Percentiles rank a stretch among this genome's conserved stretches.
Evolutionary conservation across 2,888 invertebrate genomes (phyloP).

Genomic region (Eupithecia tripunctaria): DNA sequence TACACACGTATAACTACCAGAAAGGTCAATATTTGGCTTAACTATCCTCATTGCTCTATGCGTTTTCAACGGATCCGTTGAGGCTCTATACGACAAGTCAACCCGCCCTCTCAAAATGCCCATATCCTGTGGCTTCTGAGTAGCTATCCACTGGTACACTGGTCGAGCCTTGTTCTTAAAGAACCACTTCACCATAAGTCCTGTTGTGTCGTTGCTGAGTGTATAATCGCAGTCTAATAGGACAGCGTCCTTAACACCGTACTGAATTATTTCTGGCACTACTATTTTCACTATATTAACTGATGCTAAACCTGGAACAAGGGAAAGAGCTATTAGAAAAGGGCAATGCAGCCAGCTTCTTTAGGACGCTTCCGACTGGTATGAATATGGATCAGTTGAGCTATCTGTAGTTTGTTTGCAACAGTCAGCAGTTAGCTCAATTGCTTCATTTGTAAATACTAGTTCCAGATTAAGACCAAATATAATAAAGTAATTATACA

Average conservation of each 20-base stretch:
- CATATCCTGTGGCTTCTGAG: slow-evolving; percentile 87
- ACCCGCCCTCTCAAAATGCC: slow-evolving; percentile 83
- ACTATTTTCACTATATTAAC: slow-evolving; percentile 86
- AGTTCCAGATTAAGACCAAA: too few relatives aligned
- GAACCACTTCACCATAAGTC: slow-evolving; percentile 91
- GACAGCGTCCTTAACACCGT: slow-evolving; percentile 85
- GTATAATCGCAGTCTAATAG: slow-evolving; percentile 90
- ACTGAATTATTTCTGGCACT: slow-evolving; percentile 86
- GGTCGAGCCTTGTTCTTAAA: slow-evolving; percentile 87
- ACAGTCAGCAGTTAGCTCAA: too few relatives aligned
- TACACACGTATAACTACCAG: slow-evolving; percentile 89
- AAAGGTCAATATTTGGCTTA: slow-evolving; percentile 88
- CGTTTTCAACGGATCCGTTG: slow-evolving; percentile 87
- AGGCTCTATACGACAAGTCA: slow-evolving; percentile 87
- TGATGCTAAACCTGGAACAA: slow-evolving; percentile 83
- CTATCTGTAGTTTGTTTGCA: too few relatives aligned
- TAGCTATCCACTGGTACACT: slow-evolving; percentile 92
- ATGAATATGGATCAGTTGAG: too few relatives aligned
- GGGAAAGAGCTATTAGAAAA: slow-evolving; percentile 40
- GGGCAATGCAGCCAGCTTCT: too few relatives aligned
- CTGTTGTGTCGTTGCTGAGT: slow-evolving; percentile 85
- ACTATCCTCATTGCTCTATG: slow-evolving; percentile 89
- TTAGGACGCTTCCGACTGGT: too few relatives aligned
- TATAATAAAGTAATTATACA: neutral
- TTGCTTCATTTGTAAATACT: too few relatives aligned